phyloP scores from a whole-genome alignment of 2,888 invertebrate species.

The Eudemis profundana region DNA sequence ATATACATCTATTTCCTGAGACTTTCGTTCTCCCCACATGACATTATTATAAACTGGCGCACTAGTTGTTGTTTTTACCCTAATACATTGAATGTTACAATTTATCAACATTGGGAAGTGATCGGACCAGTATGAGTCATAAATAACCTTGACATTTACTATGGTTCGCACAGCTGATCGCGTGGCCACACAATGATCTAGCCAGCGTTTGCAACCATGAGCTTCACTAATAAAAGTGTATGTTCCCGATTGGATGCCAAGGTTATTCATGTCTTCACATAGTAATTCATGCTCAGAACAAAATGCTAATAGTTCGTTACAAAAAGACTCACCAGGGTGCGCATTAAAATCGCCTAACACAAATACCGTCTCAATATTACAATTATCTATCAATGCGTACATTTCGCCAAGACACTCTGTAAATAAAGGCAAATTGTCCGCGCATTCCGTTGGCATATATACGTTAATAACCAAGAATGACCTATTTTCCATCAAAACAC shows the following conservation, averaged over 20 bases:
- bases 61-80: not conserved
- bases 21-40: not conserved
- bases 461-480: not conserved
- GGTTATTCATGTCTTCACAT: not conserved
- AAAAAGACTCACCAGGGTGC: not conserved
- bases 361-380: not conserved
- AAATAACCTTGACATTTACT: not conserved
- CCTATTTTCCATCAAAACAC: not conserved
- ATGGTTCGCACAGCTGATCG: not conserved
- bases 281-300: not conserved
- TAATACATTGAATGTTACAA: not conserved
- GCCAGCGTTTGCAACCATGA: not conserved
- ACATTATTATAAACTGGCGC: not conserved
- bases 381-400: not conserved
- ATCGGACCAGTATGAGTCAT: too few relatives aligned
- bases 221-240: not conserved
- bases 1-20: not conserved
- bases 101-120: not conserved
- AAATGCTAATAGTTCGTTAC: not conserved
- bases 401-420: not conserved
- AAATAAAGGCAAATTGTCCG: not conserved
- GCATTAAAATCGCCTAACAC: not conserved
- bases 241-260: not conserved
- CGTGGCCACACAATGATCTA: not conserved
- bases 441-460: not conserved